A percentile compares a stretch with the other conserved stretches of the same genome.
Evolutionary conservation across 2,888 invertebrate species (phyloP).

Genomic region (Parochlus steinenii): DNA sequence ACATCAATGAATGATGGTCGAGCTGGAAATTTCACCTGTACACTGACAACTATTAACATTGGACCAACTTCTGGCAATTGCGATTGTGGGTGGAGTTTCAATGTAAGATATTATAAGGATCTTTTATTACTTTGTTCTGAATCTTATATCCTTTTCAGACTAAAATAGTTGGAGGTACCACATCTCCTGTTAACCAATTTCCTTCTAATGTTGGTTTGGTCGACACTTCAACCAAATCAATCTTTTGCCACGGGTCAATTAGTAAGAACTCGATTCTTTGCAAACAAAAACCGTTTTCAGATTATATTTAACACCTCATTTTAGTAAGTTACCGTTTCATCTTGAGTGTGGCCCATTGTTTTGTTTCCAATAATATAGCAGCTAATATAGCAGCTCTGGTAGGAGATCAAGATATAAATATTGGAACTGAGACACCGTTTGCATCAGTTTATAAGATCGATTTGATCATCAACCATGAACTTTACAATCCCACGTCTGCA

Average conservation of each 20-base stretch:
- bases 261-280: no score
- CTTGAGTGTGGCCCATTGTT: conserved; percentile 38
- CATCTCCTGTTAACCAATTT: no score
- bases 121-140: no score
- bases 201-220: no score
- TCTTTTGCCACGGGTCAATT: no score
- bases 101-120: no score
- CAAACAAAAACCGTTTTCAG: no score
- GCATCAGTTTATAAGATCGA: conserved; percentile 12
- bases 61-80: conserved; percentile 16
- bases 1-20: conserved; percentile 18
- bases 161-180: no score
- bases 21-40: conserved; percentile 12
- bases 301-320: no score
- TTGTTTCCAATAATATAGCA: conserved; percentile 13
- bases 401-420: conserved; percentile 6
- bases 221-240: no score
- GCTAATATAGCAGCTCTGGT: conserved; percentile 2
- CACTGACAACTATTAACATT: conserved; percentile 4
- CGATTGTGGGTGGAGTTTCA: no score
- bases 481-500: background rate
- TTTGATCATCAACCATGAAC: conserved; percentile 9
- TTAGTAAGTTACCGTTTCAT: conserved; percentile 26
- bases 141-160: no score
- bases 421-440: conserved; percentile 12